These are phyloP conservation scores for Pelagia noctiluca DNA, from an alignment of 30 jellyfish, hydroid and myxozoan species.

Conservation along the genomic window DNA sequence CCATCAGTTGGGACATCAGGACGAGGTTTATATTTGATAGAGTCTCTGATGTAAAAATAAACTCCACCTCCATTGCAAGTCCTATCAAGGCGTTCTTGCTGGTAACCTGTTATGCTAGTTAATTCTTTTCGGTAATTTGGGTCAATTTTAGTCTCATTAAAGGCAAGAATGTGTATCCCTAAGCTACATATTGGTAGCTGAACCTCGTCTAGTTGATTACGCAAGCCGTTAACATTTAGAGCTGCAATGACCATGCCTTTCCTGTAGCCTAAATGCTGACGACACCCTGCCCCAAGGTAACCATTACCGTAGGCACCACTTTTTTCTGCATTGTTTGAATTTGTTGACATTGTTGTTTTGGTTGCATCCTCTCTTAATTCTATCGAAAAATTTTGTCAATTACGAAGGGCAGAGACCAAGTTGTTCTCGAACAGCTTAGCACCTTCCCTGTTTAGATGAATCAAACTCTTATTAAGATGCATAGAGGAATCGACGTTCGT, in stretches of 20 bases:
- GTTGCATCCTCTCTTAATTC: slow-evolving; percentile 1
- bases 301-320: neutral
- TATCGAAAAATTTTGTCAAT: neutral
- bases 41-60: slow-evolving; percentile 3
- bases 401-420: slow-evolving; percentile 1
- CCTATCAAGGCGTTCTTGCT: slow-evolving; percentile 25
- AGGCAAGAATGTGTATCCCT: slow-evolving; percentile 24
- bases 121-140: slow-evolving; percentile 24
- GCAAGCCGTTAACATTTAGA: slow-evolving; percentile 11
- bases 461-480: neutral
- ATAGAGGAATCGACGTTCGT: neutral
- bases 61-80: slow-evolving; percentile 15
- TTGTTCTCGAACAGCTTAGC: slow-evolving; percentile 6
- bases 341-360: neutral
- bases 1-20: slow-evolving; percentile 35
- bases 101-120: slow-evolving; percentile 25
- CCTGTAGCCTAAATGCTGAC: slow-evolving; percentile 59
- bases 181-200: slow-evolving; percentile 8
- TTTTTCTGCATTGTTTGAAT: neutral
- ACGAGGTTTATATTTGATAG: slow-evolving; percentile 17
- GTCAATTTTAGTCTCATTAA: slow-evolving; percentile 17
- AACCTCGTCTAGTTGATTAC: slow-evolving; percentile 10
- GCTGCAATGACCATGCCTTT: slow-evolving; percentile 58
- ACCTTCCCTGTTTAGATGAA: neutral
- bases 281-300: slow-evolving; percentile 15